These are phyloP conservation scores for Lycophotia porphyrea DNA, from an alignment of 2,888 invertebrate species.

Conservation along the genomic window DNA sequence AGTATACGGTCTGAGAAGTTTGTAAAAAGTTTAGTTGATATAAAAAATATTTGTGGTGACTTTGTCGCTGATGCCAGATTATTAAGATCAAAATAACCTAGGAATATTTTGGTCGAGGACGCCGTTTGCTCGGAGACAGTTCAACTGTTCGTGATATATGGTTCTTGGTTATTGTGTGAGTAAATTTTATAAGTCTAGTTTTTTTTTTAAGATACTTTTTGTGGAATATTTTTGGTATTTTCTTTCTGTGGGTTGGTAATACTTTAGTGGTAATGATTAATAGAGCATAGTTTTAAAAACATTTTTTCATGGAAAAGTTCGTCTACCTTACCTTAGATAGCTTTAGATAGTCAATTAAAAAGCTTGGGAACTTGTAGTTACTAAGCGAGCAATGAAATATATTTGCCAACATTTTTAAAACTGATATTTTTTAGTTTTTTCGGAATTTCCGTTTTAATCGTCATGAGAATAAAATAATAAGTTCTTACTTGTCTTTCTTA, in stretches of 20 bases:
- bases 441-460: accelerated
- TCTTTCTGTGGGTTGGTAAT: neutral
- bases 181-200: constrained; percentile 18
- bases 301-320: neutral
- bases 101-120: constrained; percentile 77
- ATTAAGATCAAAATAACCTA: constrained; percentile 76
- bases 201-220: constrained; percentile 8
- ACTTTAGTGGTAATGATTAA: neutral
- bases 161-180: constrained; percentile 63
- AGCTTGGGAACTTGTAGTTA: neutral
- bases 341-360: neutral
- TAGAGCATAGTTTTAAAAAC: neutral
- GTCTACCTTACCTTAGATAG: neutral
- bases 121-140: constrained; percentile 65
- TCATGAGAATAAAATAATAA: neutral
- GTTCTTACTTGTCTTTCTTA: neutral
- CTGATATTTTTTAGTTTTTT: neutral
- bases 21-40: constrained; percentile 61
- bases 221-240: neutral
- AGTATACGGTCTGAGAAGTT: constrained; percentile 40
- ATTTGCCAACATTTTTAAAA: neutral
- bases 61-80: constrained; percentile 73
- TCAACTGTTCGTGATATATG: constrained; percentile 69
- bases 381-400: neutral
- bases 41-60: constrained; percentile 61